Base-by-base conservation (phyloP, 2,797 vertebrate genomes). In the Hoplostethus atlanticus region DNA sequence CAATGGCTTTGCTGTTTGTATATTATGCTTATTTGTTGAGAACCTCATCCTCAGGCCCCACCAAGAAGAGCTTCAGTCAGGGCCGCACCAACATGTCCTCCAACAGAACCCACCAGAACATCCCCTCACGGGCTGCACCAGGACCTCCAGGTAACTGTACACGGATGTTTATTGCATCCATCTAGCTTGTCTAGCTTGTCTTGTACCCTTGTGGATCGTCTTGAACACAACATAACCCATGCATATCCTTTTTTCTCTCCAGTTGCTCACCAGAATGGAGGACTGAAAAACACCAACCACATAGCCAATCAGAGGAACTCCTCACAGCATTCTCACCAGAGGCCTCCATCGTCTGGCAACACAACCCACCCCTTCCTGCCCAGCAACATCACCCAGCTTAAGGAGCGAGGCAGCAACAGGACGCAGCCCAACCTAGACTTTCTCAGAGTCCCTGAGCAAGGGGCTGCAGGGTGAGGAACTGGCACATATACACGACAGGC, bases 401-500 rank as follows among this genome's bases (percentile, higher is more conserved):
- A 77, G 73, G 90, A 93, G 55, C 90, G 88, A 40, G 85, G 93
- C 21, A 86, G 94, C 58, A 94, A 92, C 85, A 92, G 95, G 1
- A 94, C 89, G 2, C 94, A 96, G 81, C 91, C 94, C 8, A 96
- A 97, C 92, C 78, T 98, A 85, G 97, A 98, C 83, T 99, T 97
- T 83, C 95, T 99, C 69, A 96, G 82, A 84, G 98, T 99, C 21
- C 98, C 98, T 0, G 98, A 99, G 52, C 97, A 97, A 87, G 98
- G 98, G 73, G 98, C 97, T 34, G 98, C 97, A 0, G 97, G 98
- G 98, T 99, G 94, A 98, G 97, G 46, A 9, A 17, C 31, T 15
- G 2, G 13, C 47, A 9, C 42, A 48, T 17, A 54, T 34, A 52
- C 50, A 52, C 47, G 16, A 25, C 21, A 51, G 30, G 8, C 46